Conservation (phyloP, 35 echinoderm and acorn worm genomes). For the Eucidaris tribuloides region DNA sequence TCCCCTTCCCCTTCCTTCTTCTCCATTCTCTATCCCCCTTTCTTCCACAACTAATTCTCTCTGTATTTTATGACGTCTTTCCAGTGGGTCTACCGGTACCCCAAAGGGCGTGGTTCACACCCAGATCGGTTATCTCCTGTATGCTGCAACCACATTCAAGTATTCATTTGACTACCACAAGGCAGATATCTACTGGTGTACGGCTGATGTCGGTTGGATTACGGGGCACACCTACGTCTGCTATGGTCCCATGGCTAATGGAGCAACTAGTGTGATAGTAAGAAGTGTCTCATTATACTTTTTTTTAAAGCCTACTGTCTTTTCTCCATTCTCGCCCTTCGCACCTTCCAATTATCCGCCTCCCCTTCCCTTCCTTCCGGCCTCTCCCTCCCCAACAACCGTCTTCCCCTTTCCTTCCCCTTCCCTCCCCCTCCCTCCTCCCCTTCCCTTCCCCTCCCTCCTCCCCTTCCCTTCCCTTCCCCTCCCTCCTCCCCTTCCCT, state of each 20-base stretch:
- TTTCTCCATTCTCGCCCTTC: background rate
- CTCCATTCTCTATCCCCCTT: too few relatives aligned
- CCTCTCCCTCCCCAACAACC: too few relatives aligned
- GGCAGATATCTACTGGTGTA: constrained; percentile 92
- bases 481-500: too few relatives aligned
- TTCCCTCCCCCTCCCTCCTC: background rate
- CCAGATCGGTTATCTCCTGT: constrained; percentile 82
- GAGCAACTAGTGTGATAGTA: constrained; percentile 94
- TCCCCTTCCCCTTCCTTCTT: background rate
- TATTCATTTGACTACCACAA: constrained; percentile 90
- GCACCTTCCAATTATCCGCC: background rate
- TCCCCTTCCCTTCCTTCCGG: background rate
- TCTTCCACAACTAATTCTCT: background rate
- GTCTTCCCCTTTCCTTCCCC: background rate
- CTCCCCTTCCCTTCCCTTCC: too few relatives aligned
- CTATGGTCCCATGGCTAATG: constrained; percentile 97
- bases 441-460: background rate
- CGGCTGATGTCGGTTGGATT: constrained; percentile 98
- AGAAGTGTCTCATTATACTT: background rate
- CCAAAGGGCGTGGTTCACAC: constrained; percentile 95
- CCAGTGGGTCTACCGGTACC: constrained; percentile 88
- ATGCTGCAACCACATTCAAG: constrained; percentile 98
- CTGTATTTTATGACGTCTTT: background rate
- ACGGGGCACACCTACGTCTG: constrained; percentile 89
- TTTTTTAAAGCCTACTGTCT: background rate